These are phyloP conservation scores for Sebastes fasciatus DNA, from an alignment of 2,113 vertebrate genomes.

Conservation along the genomic window DNA sequence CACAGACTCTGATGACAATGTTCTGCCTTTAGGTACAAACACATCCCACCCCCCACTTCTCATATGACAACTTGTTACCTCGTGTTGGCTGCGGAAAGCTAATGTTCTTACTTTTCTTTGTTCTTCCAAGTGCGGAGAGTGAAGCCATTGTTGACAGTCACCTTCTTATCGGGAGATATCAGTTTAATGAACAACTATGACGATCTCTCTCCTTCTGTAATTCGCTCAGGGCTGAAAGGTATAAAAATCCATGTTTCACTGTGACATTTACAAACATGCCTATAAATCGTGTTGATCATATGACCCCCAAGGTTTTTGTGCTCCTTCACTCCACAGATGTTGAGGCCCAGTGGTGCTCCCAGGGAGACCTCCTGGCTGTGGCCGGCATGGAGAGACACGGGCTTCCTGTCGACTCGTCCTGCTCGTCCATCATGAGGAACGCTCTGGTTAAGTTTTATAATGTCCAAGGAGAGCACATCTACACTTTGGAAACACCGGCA, in stretches of 20 bases:
- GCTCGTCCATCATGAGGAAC: slow-evolving; percentile 88
- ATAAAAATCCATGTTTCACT: not conserved
- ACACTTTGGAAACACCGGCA: slow-evolving; percentile 96
- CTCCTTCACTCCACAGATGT: slow-evolving; percentile 86
- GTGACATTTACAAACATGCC: not conserved
- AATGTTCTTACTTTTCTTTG: slow-evolving; percentile 74
- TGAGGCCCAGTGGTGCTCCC: slow-evolving; percentile 97
- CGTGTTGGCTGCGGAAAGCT: not conserved
- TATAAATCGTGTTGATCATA: not conserved
- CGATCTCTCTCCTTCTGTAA: slow-evolving; percentile 93
- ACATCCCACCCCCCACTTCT: not conserved
- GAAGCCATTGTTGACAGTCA: slow-evolving; percentile 96
- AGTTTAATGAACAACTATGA: slow-evolving; percentile 98
- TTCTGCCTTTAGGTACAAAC: slow-evolving; percentile 90
- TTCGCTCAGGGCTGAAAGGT: slow-evolving; percentile 97
- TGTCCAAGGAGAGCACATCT: slow-evolving; percentile 96
- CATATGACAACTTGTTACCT: not conserved
- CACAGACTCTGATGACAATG: slow-evolving; percentile 93
- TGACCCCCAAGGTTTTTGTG: not conserved
- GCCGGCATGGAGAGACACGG: slow-evolving; percentile 95
- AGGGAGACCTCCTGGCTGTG: slow-evolving; percentile 96
- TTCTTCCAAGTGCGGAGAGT: slow-evolving; percentile 86
- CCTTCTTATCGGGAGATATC: slow-evolving; percentile 98
- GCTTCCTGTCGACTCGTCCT: slow-evolving; percentile 86
- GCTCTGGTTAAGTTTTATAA: slow-evolving; percentile 98